Evolutionary conservation across 2,888 invertebrate genomes (phyloP), one percentile per base, ranked within the genome.

Genomic region (Melanotus villosus): DNA sequence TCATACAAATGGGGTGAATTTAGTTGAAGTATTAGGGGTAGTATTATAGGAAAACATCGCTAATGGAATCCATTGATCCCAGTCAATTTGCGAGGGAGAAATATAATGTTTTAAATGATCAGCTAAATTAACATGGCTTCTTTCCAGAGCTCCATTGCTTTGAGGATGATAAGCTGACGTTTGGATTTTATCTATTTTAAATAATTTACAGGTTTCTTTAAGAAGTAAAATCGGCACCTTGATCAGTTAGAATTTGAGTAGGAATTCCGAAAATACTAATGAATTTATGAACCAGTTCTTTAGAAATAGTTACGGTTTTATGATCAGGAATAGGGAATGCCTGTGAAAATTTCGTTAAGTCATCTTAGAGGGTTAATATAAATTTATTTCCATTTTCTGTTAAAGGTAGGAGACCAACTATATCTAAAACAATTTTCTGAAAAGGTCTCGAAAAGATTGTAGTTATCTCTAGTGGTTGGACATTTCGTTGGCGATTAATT

Each of bases 81-180:
- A 83, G 63, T 81, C 75, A 2, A 64, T 64, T 70, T 77, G 76
- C 10, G 78, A 63, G 19, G 62, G 2, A n/a, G 75, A 75, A 3
- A 80, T 78, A 60, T 74, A 81, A 63, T 79, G 77, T 65, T 77
- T 76, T 0, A 83, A 32, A 63, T 79, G 80, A 16, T 80, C 78
- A 4, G 72, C 74, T 21, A 82, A 43, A 0, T 80, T 80, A 14
- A 72, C 47, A 58, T 84, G 81, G 23, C 73, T 75, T 19, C 82
- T 65, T 71, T 82, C 82, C 4, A 81, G 50, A 0, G 77, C 73
- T 3, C 80, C 78, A 18, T 80, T 80, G 0, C 70, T 69, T 73
- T 80, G 76, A 0, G 79, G 80, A 60, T 78, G 76, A 66, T 78
- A 81, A 0, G 79, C 75, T 10, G 77, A 77, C n/a, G n/a, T n/a